Conservation (phyloP, 2,113 vertebrate genomes). For the Lepisosteus oculatus region DNA sequence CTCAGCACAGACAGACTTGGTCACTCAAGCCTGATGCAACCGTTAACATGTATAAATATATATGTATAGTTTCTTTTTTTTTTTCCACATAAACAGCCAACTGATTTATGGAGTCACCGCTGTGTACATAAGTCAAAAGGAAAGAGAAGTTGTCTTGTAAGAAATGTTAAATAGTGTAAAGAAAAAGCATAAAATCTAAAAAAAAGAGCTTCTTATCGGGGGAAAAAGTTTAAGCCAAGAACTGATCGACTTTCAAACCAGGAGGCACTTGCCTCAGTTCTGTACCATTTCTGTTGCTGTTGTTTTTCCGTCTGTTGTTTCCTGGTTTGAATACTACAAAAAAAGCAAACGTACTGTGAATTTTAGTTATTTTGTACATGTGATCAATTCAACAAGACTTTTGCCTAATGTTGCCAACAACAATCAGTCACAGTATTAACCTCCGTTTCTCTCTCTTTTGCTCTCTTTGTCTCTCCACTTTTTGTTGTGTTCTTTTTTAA, state of each 20-base stretch:
- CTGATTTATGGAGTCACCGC: slow-evolving; percentile 24
- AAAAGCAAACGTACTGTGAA: slow-evolving; percentile 84
- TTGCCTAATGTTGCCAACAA: slow-evolving; percentile 84
- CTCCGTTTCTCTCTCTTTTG: slow-evolving; percentile 75
- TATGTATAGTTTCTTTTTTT: slow-evolving; percentile 40
- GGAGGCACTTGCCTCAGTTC: slow-evolving; percentile 64
- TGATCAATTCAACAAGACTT: slow-evolving; percentile 60
- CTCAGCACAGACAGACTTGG: slow-evolving; percentile 81
- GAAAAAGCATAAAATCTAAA: slow-evolving; percentile 8
- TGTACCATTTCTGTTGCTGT: slow-evolving; percentile 47
- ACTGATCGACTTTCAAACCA: slow-evolving; percentile 61
- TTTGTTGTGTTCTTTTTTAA: slow-evolving; percentile 35
- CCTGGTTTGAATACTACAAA: slow-evolving; percentile 76
- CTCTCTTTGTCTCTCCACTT: slow-evolving; percentile 51
- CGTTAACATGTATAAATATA: slow-evolving; percentile 64
- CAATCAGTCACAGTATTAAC: slow-evolving; percentile 97
- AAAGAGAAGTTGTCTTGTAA: slow-evolving; percentile 25
- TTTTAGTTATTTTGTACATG: slow-evolving; percentile 76
- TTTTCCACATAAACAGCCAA: slow-evolving; percentile 37
- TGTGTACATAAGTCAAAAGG: slow-evolving; percentile 25
- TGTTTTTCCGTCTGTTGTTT: slow-evolving; percentile 45
- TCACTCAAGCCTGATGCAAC: slow-evolving; percentile 83
- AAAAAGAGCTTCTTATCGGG: slow-evolving; percentile 23
- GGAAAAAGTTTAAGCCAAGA: slow-evolving; percentile 23
- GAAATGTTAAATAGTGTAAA: slow-evolving; percentile 39